Evolutionary conservation across 53 echinoderm and acorn worm genomes (phyloP).

Genomic region (Echinometra lucunter): DNA sequence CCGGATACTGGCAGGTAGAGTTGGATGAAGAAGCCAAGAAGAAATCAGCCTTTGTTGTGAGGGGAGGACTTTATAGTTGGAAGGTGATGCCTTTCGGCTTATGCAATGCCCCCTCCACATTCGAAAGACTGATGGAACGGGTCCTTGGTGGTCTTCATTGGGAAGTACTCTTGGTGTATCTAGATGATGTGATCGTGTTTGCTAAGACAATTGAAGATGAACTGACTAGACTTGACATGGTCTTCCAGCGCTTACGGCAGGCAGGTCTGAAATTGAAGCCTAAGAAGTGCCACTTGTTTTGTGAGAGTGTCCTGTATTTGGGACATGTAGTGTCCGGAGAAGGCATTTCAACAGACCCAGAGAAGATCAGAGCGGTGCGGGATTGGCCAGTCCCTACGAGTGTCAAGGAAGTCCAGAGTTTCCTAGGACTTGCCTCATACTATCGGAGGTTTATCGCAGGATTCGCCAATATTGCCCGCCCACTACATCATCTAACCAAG

Average conservation of each 20-base stretch:
- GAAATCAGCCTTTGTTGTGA: slow-evolving; percentile 30
- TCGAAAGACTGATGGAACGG: too few species aligned
- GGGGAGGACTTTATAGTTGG: slow-evolving; percentile 36
- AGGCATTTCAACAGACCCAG: slow-evolving; percentile 74
- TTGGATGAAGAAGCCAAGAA: slow-evolving; percentile 62
- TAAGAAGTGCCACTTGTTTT: slow-evolving; percentile 32
- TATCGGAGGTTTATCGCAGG: background rate
- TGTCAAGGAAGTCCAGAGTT: slow-evolving; percentile 72
- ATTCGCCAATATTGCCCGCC: slow-evolving; percentile 71
- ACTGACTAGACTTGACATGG: background rate
- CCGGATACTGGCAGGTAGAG: slow-evolving; percentile 72
- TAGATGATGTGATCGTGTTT: slow-evolving; percentile 24
- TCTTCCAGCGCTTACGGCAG: slow-evolving; percentile 41
- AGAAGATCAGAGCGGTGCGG: slow-evolving; percentile 65
- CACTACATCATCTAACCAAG: slow-evolving; percentile 70
- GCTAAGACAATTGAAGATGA: slow-evolving; percentile 3
- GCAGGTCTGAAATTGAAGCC: slow-evolving; percentile 71
- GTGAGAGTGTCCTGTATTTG: slow-evolving; percentile 68
- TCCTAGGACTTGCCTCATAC: slow-evolving; percentile 65
- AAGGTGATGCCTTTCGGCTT: slow-evolving; percentile 49
- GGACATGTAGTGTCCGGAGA: slow-evolving; percentile 74
- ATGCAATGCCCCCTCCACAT: too few species aligned
- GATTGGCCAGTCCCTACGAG: slow-evolving; percentile 69
- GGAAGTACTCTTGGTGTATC: too few species aligned
- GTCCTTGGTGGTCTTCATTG: background rate